These are phyloP conservation scores for Polymixis flavicincta DNA, from an alignment of 2,888 invertebrate species.

Conservation along the genomic window DNA sequence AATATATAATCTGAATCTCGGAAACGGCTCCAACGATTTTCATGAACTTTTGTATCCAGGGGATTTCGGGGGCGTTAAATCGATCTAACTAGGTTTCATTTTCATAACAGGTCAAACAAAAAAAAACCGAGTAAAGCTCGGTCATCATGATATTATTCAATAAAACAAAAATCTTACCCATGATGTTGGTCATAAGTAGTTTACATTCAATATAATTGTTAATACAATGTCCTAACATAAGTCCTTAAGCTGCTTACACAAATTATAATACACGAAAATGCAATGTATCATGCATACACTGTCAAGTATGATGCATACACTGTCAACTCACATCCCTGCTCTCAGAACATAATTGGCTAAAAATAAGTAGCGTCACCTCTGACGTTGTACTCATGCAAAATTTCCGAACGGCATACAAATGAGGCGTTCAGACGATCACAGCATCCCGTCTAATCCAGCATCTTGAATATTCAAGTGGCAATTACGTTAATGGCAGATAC, in stretches of 20 bases:
- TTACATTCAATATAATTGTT: not conserved
- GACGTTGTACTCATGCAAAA: conserved; percentile 65
- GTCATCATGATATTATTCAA: too few relatives aligned
- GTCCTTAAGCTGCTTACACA: not conserved
- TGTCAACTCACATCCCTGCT: not conserved
- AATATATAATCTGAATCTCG: too few relatives aligned
- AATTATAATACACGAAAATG: not conserved
- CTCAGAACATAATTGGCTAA: conserved; percentile 39
- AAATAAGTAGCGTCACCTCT: conserved; percentile 54
- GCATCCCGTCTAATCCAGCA: conserved; percentile 70
- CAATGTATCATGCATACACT: not conserved
- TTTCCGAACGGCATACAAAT: conserved; percentile 70
- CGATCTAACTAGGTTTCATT: too few relatives aligned
- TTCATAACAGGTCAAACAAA: too few relatives aligned
- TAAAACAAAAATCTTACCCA: too few relatives aligned
- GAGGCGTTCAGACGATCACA: conserved; percentile 67
- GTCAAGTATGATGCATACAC: not conserved
- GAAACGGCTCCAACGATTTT: too few relatives aligned
- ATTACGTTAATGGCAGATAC: conserved; percentile 75
- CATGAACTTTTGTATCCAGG: too few relatives aligned
- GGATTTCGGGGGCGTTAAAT: too few relatives aligned
- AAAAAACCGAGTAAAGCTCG: too few relatives aligned
- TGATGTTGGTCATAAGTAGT: too few relatives aligned
- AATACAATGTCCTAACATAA: not conserved
- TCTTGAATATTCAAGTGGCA: conserved; percentile 77